Conservation (phyloP, 2,797 vertebrate species). For the Intellagama lesueurii region DNA sequence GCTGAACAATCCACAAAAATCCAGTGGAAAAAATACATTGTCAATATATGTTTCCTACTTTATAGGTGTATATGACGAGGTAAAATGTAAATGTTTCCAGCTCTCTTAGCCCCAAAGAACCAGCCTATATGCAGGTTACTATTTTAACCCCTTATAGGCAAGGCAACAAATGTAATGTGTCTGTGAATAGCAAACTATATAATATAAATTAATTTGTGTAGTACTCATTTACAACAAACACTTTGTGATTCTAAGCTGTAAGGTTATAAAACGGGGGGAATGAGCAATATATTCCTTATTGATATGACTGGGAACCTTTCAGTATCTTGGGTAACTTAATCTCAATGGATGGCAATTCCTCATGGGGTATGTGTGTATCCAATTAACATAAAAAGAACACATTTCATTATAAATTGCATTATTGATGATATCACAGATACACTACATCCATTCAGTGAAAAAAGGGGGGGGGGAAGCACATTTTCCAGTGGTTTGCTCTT, state of each 20-base stretch:
- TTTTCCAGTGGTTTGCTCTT: conserved; percentile 46
- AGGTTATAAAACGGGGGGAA: background rate
- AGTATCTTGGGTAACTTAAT: conserved; percentile 24
- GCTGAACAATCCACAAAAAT: background rate
- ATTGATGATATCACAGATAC: conserved; percentile 55
- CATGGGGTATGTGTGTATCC: background rate
- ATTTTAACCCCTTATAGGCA: background rate
- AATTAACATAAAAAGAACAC: conserved; percentile 39
- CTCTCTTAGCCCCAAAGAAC: background rate
- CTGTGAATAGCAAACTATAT: background rate
- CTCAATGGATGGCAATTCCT: conserved; percentile 31
- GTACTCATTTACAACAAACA: background rate
- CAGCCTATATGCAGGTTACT: background rate
- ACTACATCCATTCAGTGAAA: conserved; percentile 43
- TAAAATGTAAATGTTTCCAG: background rate
- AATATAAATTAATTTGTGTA: background rate
- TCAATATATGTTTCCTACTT: background rate
- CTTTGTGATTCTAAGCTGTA: background rate
- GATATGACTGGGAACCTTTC: background rate
- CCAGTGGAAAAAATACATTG: background rate
- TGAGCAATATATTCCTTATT: background rate
- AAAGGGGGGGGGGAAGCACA: background rate
- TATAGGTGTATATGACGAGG: background rate
- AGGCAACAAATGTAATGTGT: background rate
- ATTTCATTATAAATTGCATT: conserved; percentile 44